Percentiles rank a stretch among this genome's conserved stretches.
Conservation (phyloP, 2,797 vertebrate species). For the Cephalopachus bancanus region DNA sequence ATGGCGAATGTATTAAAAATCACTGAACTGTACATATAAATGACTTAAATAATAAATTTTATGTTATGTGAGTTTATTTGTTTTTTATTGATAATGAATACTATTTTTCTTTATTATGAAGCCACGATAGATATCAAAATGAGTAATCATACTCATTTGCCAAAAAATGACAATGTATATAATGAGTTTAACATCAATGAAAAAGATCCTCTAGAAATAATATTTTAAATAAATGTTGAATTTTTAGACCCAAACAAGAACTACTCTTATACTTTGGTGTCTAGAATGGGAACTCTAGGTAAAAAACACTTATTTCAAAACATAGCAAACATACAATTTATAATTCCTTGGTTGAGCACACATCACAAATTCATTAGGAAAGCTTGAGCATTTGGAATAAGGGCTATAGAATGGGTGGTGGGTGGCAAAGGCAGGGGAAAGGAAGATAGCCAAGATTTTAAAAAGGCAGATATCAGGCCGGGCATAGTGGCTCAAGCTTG, state of each 20-base stretch:
- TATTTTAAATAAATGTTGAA: background rate
- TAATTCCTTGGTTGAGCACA: background rate
- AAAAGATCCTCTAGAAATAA: background rate
- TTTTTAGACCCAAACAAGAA: background rate
- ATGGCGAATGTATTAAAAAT: background rate
- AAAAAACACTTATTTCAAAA: constrained; percentile 10
- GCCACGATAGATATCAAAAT: too few relatives aligned
- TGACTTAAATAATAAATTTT: background rate
- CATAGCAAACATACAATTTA: background rate
- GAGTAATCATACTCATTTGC: too few relatives aligned
- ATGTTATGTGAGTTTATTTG: background rate
- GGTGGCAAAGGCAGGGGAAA: background rate
- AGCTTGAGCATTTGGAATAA: background rate
- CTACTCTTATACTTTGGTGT: background rate
- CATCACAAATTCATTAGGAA: background rate
- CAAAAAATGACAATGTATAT: too few relatives aligned
- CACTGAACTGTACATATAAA: background rate
- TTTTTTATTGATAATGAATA: too few relatives aligned
- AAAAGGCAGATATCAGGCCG: background rate
- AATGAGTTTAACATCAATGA: background rate
- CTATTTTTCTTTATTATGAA: too few relatives aligned
- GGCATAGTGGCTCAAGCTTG: too few relatives aligned
- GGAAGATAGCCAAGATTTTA: background rate
- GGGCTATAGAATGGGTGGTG: background rate
- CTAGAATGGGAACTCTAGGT: background rate